Evolutionary conservation across 2,113 vertebrate genomes (phyloP), one percentile per base, ranked within the genome.

Genomic region (Emydocephalus ijimae): DNA sequence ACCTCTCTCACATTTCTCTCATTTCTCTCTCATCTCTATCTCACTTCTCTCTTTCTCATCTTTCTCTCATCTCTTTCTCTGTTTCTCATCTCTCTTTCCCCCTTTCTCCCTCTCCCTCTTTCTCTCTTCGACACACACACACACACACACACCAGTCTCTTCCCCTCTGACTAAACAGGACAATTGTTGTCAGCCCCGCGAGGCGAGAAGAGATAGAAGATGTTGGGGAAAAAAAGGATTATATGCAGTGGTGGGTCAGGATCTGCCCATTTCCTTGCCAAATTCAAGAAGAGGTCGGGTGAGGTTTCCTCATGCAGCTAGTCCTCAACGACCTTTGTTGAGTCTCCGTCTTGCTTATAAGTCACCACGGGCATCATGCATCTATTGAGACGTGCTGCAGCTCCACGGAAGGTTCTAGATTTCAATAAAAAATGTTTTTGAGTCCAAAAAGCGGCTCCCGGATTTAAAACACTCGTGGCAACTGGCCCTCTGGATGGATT

Each of bases 301-400:
- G n/a, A 20, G 64, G n/a, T 74, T 39, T 74, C 69, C 69, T 18
- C 61, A 5, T 1, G 61, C 61, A 69, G 61, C 61, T 69, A 69
- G 61, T n/a, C 29, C 61, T 69, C 61, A 69, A 69, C 0, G 12
- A 15, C 61, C 29, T 1, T 29, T 1, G 0, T 26, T 1, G 61
- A 29, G 10, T 69, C 12, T 4, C 11, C 1, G 2, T 69, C 2
- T n/a, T 69, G 11, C 4, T 5, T 14, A 1, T 0, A n/a, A 14
- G 29, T n/a, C 29, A 5, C 26, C 1, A 1, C 3, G 10, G 69
- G 5, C n/a, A 2, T 5, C 1, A 1, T 34, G 15, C n/a, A 20
- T 34, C 4, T 2, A 1, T 2, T 34, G 15, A 18, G 15, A 15
- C 29, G 5, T 6, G 29, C 64, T 74, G 64, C n/a, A 7, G 69